A percentile compares a stretch with the other conserved stretches of the same genome.
Evolutionary conservation across 2,888 invertebrate genomes (phyloP).

Genomic region (Embidobia sp.): DNA sequence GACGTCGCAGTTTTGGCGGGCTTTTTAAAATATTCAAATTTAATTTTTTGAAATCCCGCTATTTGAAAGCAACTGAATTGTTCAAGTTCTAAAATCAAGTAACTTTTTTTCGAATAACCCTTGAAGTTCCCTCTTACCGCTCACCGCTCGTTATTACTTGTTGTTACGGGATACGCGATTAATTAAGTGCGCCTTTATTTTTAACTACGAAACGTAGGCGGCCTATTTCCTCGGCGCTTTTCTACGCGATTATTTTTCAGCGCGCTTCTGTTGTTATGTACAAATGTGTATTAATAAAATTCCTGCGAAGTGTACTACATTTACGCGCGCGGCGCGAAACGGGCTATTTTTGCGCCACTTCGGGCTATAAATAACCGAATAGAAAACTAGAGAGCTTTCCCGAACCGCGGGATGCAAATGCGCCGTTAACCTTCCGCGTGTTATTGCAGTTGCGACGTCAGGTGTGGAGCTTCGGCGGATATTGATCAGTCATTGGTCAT

Average conservation of each 20-base stretch:
- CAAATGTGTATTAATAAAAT: slow-evolving; percentile 41
- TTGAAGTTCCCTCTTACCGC: too few relatives aligned
- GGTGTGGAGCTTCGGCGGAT: slow-evolving; percentile 1
- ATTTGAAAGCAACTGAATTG: too few relatives aligned
- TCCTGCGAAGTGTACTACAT: slow-evolving; percentile 26
- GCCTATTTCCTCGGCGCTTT: slow-evolving; percentile 37
- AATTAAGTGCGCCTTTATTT: slow-evolving; percentile 11
- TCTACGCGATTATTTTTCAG: slow-evolving; percentile 18
- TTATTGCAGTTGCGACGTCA: too few relatives aligned
- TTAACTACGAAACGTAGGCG: slow-evolving; percentile 6
- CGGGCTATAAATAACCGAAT: neutral
- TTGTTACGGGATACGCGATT: slow-evolving; percentile 5
- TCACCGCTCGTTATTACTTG: neutral
- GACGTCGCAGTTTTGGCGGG: too few relatives aligned
- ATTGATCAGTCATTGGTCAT: slow-evolving; percentile 25
- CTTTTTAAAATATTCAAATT: too few relatives aligned
- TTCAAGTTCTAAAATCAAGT: too few relatives aligned
- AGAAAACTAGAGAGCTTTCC: neutral
- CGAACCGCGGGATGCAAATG: too few relatives aligned
- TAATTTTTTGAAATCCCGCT: too few relatives aligned
- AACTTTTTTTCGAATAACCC: too few relatives aligned
- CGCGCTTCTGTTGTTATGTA: slow-evolving; percentile 22
- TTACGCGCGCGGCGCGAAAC: neutral
- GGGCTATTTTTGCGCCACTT: neutral
- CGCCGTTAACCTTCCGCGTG: too few relatives aligned